Evolutionary conservation across 2,113 vertebrate species (phyloP), one percentile per base, ranked within the genome.

Genomic region (Raphicerus campestris): DNA sequence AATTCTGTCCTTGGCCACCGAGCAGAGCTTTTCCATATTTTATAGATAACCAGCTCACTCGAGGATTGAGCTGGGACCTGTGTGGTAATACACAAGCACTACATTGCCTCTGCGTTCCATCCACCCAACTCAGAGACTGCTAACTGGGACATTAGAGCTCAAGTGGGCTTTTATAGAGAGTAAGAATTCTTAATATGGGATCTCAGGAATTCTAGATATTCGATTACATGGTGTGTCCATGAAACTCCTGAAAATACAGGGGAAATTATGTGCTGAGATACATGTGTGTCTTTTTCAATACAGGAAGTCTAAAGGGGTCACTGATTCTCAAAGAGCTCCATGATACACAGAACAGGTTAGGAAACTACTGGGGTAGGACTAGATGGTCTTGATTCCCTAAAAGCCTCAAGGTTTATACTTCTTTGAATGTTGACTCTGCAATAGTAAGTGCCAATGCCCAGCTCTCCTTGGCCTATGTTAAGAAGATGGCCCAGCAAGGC

Each of bases 1-100:
- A 78, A 6, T 19, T 32, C 39, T 49, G 13, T 51, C 47, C 32
- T 47, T 1, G 6, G 82, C 45, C 32, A 61, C 3, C 0, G 0
- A n/a, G 15, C 56, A 93, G 47, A 87, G 7, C 5, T 28, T 42
- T 73, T 39, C 35, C 17, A 22, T 83, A 95, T 90, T 86, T 61
- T 49, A 49, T 55, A 47, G n/a, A n/a, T 28, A 42, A 35, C 24
- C 24, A 81, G 53, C 55, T 93, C 60, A 63, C 13, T 1, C 1
- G 2, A 14, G 42, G 32, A 87, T 15, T 75, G 70, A 56, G 1
- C 58, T 15, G 2, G 49, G 45, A 70, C n/a, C 81, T 87, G 2
- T 10, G 3, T 28, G 49, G 9, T 42, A 20, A 77, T 35, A 60
- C 19, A 49, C 19, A 42, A 60, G 26, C 7, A 16, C 0, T 9